Percentiles rank a stretch among this genome's conserved stretches.
These are phyloP conservation scores for Charina bottae DNA, from an alignment of 2,113 vertebrate species.

Conservation along the genomic window DNA sequence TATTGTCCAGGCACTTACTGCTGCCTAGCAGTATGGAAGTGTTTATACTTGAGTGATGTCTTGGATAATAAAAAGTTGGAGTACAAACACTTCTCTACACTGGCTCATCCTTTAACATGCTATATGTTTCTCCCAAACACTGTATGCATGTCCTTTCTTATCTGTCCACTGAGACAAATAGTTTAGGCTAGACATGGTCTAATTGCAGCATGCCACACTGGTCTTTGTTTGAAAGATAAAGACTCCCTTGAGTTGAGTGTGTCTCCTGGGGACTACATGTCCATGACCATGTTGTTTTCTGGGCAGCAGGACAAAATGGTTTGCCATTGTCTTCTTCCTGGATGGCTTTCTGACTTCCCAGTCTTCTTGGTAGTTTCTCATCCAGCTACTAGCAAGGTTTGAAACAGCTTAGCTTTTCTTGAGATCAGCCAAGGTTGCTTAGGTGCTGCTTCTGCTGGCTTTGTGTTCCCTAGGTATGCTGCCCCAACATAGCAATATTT, in stretches of 20 bases:
- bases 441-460: neutral
- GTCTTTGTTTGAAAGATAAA: neutral
- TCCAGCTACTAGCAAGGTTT: neutral
- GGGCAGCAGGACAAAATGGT: neutral
- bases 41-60: too few species aligned
- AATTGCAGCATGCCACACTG: neutral
- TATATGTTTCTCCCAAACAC: neutral
- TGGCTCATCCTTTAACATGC: neutral
- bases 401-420: neutral
- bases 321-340: neutral
- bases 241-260: neutral
- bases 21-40: accelerated
- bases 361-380: neutral
- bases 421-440: neutral
- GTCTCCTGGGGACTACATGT: neutral
- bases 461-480: neutral
- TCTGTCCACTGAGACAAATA: neutral
- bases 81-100: neutral
- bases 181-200: neutral
- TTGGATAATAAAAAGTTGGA: neutral
- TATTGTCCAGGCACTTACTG: neutral
- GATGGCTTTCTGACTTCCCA: neutral
- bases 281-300: neutral
- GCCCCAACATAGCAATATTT: neutral
- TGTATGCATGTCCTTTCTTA: neutral